These are phyloP conservation scores for Drosophila paranaensis DNA, from an alignment of 2,888 invertebrate genomes.

Conservation along the genomic window DNA sequence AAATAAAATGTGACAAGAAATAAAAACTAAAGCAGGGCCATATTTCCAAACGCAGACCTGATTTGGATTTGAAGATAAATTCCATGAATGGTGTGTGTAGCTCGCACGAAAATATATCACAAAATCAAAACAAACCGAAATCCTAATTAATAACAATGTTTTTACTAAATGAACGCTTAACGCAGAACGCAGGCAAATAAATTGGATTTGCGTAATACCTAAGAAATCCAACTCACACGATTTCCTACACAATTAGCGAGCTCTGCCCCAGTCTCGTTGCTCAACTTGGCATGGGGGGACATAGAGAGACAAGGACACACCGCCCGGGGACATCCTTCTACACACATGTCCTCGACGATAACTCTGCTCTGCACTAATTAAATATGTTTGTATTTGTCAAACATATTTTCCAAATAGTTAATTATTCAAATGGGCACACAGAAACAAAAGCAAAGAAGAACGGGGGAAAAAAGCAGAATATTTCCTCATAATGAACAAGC, in stretches of 20 bases:
- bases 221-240: neutral
- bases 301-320: conserved; percentile 11
- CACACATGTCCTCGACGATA: neutral
- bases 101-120: neutral
- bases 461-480: conserved; percentile 9
- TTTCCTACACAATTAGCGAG: conserved; percentile 2
- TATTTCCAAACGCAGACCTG: neutral
- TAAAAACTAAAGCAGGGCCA: conserved; percentile 7
- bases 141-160: neutral
- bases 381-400: conserved; percentile 29
- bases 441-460: neutral
- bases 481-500: conserved; percentile 35
- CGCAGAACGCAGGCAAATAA: neutral
- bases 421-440: conserved; percentile 39
- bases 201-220: neutral
- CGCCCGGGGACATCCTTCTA: conserved; percentile 4
- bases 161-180: neutral
- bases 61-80: conserved; percentile 5
- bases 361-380: conserved; percentile 23
- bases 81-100: neutral
- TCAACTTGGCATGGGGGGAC: neutral
- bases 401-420: conserved; percentile 44
- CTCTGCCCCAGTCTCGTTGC: neutral
- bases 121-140: neutral
- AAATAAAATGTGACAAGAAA: conserved; percentile 26